Conservation (phyloP, 2,888 invertebrate genomes). For the Protophormia terraenovae region DNA sequence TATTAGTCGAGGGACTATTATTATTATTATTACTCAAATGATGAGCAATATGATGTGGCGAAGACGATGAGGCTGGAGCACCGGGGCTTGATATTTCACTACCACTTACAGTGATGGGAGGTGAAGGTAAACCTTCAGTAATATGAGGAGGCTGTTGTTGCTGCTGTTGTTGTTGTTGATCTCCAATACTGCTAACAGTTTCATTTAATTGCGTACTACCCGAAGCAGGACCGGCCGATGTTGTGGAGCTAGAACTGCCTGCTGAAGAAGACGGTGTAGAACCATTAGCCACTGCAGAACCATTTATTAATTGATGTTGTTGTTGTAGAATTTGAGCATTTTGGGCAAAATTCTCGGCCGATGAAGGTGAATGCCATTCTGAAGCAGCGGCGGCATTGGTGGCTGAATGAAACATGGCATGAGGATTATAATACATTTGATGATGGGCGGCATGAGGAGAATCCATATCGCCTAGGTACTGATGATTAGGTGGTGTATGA, state of each 20-base stretch:
- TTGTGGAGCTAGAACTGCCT: constrained; percentile 58
- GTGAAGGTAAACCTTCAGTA: constrained; percentile 82
- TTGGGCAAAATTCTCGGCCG: constrained; percentile 74
- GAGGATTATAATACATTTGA: constrained; percentile 81
- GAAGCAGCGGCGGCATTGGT: constrained; percentile 74
- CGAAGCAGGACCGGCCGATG: constrained; percentile 68
- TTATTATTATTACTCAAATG: constrained; percentile 72
- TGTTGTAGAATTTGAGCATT: constrained; percentile 77
- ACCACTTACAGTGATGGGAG: constrained; percentile 83
- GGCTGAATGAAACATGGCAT: constrained; percentile 82
- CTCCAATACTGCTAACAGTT: constrained; percentile 58
- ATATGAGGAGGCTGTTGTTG: constrained; percentile 74
- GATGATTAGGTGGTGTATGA: constrained; percentile 80
- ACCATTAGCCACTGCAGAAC: constrained; percentile 72
- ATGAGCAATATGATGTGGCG: constrained; percentile 80
- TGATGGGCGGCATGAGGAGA: constrained; percentile 80
- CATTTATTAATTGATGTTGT: constrained; percentile 73
- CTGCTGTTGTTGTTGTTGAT: constrained; percentile 70
- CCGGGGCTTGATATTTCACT: constrained; percentile 85
- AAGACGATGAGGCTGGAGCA: constrained; percentile 78
- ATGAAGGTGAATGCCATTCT: constrained; percentile 78
- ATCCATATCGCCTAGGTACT: constrained; percentile 81
- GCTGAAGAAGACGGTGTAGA: constrained; percentile 53
- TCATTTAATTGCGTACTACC: constrained; percentile 61
- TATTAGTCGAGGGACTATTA: constrained; percentile 56